Conservation (phyloP, 1,140 invertebrate genomes). For the Ectropis grisescens region DNA sequence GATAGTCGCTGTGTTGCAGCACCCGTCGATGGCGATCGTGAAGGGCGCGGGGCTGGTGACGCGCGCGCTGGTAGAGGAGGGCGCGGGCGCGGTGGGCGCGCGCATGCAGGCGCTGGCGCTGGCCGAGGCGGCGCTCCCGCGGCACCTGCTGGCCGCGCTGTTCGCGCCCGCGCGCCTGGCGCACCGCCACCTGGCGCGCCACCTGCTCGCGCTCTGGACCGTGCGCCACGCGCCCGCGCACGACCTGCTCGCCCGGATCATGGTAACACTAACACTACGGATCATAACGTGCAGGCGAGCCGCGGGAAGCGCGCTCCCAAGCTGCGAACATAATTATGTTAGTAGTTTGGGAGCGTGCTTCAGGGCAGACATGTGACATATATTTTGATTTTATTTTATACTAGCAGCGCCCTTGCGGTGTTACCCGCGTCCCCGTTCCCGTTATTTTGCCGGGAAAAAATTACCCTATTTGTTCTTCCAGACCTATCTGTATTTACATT, state of each 20-base stretch:
- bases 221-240: slow-evolving; percentile 94
- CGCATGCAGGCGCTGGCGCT: slow-evolving; percentile 97
- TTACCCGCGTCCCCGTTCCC: too few species aligned
- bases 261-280: too few species aligned
- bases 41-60: slow-evolving; percentile 98
- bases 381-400: too few species aligned
- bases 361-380: too few species aligned
- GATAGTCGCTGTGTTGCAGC: slow-evolving; percentile 75
- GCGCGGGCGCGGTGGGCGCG: slow-evolving; percentile 88
- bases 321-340: too few species aligned
- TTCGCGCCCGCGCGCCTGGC: slow-evolving; percentile 71
- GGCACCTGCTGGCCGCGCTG: slow-evolving; percentile 93
- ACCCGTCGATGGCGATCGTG: slow-evolving; percentile 96
- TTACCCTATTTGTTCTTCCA: too few species aligned
- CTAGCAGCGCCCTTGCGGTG: too few species aligned
- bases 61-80: slow-evolving; percentile 98
- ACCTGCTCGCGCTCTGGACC: slow-evolving; percentile 98
- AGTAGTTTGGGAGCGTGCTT: too few species aligned
- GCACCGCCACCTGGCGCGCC: slow-evolving; percentile 93
- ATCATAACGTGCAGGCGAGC: too few species aligned
- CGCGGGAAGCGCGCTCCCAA: too few species aligned
- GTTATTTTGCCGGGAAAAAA: too few species aligned
- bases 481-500: too few species aligned
- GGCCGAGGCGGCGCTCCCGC: slow-evolving; percentile 95
- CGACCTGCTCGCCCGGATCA: slow-evolving; percentile 88